phyloP scores from a whole-genome alignment of 2,797 vertebrate genomes.

The Falco columbarius region DNA sequence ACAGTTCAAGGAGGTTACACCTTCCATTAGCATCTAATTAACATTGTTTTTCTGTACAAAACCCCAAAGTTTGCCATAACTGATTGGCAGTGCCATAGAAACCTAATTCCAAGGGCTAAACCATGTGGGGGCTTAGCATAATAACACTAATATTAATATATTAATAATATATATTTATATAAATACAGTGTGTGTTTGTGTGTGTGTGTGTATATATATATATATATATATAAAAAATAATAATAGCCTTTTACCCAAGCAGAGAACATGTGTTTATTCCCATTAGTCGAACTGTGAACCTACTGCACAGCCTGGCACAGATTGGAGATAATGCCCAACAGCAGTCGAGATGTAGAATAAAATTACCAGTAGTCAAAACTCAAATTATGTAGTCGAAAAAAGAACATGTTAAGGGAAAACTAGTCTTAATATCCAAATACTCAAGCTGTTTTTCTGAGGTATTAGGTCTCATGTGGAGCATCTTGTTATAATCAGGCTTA shows the following conservation, averaged over 20 bases:
- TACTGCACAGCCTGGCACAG: background rate
- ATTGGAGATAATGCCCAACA: background rate
- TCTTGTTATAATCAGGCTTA: background rate
- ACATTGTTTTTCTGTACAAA: background rate
- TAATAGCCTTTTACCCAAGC: background rate
- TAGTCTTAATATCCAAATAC: background rate
- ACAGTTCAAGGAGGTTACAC: background rate
- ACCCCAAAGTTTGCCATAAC: background rate
- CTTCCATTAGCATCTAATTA: background rate
- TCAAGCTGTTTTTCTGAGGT: background rate
- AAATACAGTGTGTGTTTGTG: no score
- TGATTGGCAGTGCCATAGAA: background rate
- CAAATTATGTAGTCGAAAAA: background rate
- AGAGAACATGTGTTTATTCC: background rate
- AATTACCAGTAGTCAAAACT: background rate
- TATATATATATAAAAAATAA: no score
- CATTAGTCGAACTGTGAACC: background rate
- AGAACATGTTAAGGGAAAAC: background rate
- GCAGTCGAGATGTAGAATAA: background rate
- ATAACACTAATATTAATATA: no score
- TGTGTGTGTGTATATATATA: no score
- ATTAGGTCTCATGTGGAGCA: background rate
- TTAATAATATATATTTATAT: no score
- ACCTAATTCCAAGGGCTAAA: background rate
- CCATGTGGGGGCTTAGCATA: background rate